Evolutionary conservation across 2,888 invertebrate species (phyloP).

Genomic region (Phyllotreta striolata): DNA sequence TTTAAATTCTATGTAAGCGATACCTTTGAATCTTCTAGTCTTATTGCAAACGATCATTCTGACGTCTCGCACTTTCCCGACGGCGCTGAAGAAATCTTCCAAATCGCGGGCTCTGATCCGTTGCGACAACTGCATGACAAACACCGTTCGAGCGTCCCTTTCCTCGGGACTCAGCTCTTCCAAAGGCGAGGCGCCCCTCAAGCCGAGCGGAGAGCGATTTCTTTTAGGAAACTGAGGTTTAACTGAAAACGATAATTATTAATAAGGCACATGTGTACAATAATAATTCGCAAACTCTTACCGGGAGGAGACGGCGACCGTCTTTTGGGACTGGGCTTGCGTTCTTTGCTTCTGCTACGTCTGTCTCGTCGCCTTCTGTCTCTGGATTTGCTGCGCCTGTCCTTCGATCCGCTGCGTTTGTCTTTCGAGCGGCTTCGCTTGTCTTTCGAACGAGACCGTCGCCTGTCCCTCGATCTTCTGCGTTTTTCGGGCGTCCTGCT

Average conservation of each 20-base stretch:
- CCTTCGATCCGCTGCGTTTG: constrained; percentile 38
- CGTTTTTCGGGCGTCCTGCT: constrained; percentile 58
- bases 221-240: constrained; percentile 40
- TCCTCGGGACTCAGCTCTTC: constrained; percentile 94
- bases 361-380: constrained; percentile 47
- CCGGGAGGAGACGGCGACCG: constrained; percentile 43
- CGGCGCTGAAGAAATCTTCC: constrained; percentile 98
- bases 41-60: constrained; percentile 98
- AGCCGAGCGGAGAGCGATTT: constrained; percentile 46
- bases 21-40: constrained; percentile 97
- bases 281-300: no score
- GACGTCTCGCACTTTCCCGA: constrained; percentile 98
- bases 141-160: constrained; percentile 97
- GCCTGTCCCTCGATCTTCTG: constrained; percentile 49
- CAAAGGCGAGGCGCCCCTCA: constrained; percentile 68
- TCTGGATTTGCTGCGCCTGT: constrained; percentile 52
- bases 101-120: constrained; percentile 92
- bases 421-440: constrained; percentile 38
- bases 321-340: constrained; percentile 45
- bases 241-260: constrained; percentile 1
- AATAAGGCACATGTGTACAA: no score
- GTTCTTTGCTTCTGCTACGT: constrained; percentile 46
- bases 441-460: constrained; percentile 50
- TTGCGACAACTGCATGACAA: constrained; percentile 98
- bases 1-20: constrained; percentile 99